These are phyloP conservation scores for Syrista parreyssii DNA, from an alignment of 2,888 invertebrate species.

Conservation along the genomic window DNA sequence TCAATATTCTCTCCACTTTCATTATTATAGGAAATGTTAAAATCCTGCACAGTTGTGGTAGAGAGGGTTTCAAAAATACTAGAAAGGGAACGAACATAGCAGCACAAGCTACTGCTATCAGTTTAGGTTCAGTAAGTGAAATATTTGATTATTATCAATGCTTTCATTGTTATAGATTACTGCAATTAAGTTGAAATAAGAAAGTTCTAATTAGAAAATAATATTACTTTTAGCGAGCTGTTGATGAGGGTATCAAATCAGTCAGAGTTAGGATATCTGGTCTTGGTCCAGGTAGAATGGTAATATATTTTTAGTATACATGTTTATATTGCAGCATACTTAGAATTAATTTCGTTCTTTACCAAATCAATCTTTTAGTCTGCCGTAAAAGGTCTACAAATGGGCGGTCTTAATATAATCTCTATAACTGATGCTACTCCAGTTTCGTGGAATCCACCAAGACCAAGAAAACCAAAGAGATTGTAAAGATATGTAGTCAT, in stretches of 20 bases:
- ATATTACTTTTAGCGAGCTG: slow-evolving; percentile 71
- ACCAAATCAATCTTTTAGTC: slow-evolving; percentile 72
- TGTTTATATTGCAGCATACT: slow-evolving; percentile 12
- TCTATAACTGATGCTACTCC: slow-evolving; percentile 93
- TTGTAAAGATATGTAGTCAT: slow-evolving; percentile 69
- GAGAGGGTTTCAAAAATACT: slow-evolving; percentile 95
- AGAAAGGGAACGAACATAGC: slow-evolving; percentile 97
- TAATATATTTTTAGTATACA: slow-evolving; percentile 58
- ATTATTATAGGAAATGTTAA: slow-evolving; percentile 62
- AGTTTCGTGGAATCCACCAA: slow-evolving; percentile 82
- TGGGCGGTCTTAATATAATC: slow-evolving; percentile 89
- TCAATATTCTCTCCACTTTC: neutral
- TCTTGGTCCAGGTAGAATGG: slow-evolving; percentile 91
- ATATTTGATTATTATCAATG: slow-evolving; percentile 1
- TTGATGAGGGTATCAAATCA: slow-evolving; percentile 79
- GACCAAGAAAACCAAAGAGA: slow-evolving; percentile 87
- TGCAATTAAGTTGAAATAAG: slow-evolving; percentile 1
- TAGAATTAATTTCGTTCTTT: slow-evolving; percentile 29
- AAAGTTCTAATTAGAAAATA: slow-evolving; percentile 30
- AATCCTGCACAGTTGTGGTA: slow-evolving; percentile 81
- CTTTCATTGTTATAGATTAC: slow-evolving; percentile 1
- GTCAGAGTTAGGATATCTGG: slow-evolving; percentile 84
- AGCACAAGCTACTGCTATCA: slow-evolving; percentile 92
- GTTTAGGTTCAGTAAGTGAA: slow-evolving; percentile 76
- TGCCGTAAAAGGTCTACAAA: slow-evolving; percentile 91